Evolutionary conservation across 23 tunicate species (phyloP), one percentile per base, ranked within the genome.

Genomic region (Trididemnum nubilum): DNA sequence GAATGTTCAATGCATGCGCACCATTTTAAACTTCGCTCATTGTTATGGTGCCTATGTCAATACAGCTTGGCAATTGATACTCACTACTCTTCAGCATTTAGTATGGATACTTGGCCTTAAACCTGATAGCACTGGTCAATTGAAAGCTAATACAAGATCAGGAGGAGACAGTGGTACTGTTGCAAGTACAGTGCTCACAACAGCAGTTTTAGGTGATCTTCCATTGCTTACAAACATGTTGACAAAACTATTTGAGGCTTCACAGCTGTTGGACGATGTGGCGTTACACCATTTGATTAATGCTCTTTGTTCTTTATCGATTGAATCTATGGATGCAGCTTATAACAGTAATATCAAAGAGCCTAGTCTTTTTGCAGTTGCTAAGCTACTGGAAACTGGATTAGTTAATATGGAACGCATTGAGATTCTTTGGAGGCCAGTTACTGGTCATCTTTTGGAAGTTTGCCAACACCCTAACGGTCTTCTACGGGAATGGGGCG

Each of bases 241-340:
- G 52, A 71, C 95, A 1, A 26, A 76, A 0, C 72, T 94, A 35
- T 94, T 94, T 86, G 92, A 89, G 51, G 82, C 91, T 1, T 94
- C 98, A 7, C 88, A 89, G 77, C 33, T 76, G 66, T 64, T 94
- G 34, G 98, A 94, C 85, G 98, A 94, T 85, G 98, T 94, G 35
- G 95, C 98, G 0, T 64, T 94, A 12, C 98, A 94, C 52, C 98
- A 94, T 65, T 72, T 94, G 35, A 89, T 94, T 36, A 94, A 94
- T 82, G 98, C 98, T 33, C 88, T 94, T 18, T 94, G 98, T 73
- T 89, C 94, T 1, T 70, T 94, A 30, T 85, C 91, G 9, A 34
- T 89, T 61, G 95, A 94, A 76, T 88, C 98, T 26, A 94, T 94
- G 98, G 98, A 94, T 73, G 74, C 90, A 2, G 98, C 98, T 3